Base-by-base conservation (phyloP, 2,888 invertebrate genomes). In the Ormyrus labotus region DNA sequence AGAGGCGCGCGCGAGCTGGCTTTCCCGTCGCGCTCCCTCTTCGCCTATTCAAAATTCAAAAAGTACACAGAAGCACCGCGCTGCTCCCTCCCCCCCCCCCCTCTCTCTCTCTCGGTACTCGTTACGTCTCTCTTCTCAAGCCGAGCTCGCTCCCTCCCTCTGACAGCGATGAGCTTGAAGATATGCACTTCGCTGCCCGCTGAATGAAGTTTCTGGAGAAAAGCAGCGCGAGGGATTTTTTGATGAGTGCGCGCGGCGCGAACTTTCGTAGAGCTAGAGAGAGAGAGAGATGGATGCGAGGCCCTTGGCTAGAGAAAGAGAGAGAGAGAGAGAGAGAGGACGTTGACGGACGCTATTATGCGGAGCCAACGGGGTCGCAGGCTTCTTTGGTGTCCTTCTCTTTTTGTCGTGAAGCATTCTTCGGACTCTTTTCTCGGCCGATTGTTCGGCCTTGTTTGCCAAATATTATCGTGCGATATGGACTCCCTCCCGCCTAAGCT, bases 381-480 rank as follows among this genome's bases (percentile, higher is more conserved):
- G 50, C 48, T 70, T 57, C 53, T 64, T 63, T 63, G 45, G 5
- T 34, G n/a, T 69, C 19, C 63, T 76, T 45, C 53, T n/a, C 9
- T 58, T 50, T 34, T 48, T 45, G 34, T 64, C 47, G 53, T 19
- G 19, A 19, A 19, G 19, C 50, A 50, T 70, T 76, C 63, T 63
- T 76, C 71, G 19, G 19, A 19, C 19, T 19, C 75, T 45, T 65
- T 63, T 55, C 68, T 61, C 9, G 9, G 10, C 0, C 68, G 69
- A 80, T 74, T 78, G 61, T 81, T 71, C 67, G 74, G 19, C 9
- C 67, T 63, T 70, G 81, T 81, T 81, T 78, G 81, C 78, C 67
- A 73, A 77, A 69, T 77, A 80, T 80, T 79, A 79, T 80, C 71
- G 61, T 50, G 65, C 50, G 53, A 68, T 55, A 67, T 19, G 55